Percentiles rank a stretch among this genome's conserved stretches.
Conservation (phyloP, 2,888 invertebrate species). For the Formica aserva region DNA sequence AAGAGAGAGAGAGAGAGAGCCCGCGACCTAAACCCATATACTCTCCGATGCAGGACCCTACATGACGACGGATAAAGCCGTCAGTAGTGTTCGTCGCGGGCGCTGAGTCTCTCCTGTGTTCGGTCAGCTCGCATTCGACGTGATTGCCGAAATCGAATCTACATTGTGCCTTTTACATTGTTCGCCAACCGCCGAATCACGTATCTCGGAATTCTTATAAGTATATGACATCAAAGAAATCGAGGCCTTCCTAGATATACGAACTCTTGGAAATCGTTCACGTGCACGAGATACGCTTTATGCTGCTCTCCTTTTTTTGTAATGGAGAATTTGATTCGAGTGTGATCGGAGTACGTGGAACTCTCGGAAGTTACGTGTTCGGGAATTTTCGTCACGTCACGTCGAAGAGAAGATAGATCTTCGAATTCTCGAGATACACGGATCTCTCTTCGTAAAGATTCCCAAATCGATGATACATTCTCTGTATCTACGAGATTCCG, state of each 20-base stretch:
- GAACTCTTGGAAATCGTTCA: neutral
- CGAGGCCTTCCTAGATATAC: neutral
- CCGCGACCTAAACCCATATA: slow-evolving; percentile 56
- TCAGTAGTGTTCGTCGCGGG: slow-evolving; percentile 71
- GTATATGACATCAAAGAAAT: neutral
- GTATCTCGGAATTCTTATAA: neutral
- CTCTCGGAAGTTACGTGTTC: neutral
- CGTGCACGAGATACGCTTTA: neutral
- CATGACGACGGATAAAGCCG: slow-evolving; percentile 59
- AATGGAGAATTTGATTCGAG: neutral
- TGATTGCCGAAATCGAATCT: neutral
- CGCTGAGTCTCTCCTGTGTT: slow-evolving; percentile 56
- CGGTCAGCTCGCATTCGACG: slow-evolving; percentile 33
- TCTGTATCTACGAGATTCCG: neutral
- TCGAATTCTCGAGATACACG: neutral
- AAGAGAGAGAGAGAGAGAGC: slow-evolving; percentile 20
- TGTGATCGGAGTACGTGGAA: neutral
- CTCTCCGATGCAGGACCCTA: slow-evolving; percentile 54
- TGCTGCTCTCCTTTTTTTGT: neutral
- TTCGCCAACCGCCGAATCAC: neutral
- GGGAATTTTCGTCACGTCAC: neutral
- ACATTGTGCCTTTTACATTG: neutral
- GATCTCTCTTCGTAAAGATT: neutral
- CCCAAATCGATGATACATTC: neutral
- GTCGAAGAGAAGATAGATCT: neutral